Conservation (phyloP, 2,113 vertebrate genomes). For the Pelobates fuscus region DNA sequence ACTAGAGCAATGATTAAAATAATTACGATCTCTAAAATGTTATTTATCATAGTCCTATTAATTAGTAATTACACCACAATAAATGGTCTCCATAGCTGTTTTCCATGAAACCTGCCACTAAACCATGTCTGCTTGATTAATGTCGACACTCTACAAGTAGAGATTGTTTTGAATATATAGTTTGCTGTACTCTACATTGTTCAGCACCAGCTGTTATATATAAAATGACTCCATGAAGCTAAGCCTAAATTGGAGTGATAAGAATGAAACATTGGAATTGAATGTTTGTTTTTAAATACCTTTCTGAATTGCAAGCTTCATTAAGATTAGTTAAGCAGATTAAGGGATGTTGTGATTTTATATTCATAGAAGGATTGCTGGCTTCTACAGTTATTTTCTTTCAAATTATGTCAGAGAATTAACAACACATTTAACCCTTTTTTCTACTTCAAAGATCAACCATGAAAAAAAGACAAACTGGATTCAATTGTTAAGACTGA, state of each 20-base stretch:
- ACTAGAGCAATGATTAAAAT: no score
- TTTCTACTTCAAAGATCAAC: background rate
- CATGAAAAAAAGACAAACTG: background rate
- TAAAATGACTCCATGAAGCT: constrained; percentile 25
- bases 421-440: constrained; percentile 22
- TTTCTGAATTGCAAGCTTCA: constrained; percentile 41
- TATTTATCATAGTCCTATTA: no score
- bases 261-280: constrained; percentile 42
- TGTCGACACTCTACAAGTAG: background rate
- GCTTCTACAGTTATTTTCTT: constrained; percentile 13
- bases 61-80: no score
- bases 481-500: no score
- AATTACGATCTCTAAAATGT: no score
- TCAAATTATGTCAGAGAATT: constrained; percentile 34
- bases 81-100: background rate
- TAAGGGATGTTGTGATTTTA: constrained; percentile 39
- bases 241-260: constrained; percentile 41
- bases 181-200: constrained; percentile 29
- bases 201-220: constrained; percentile 35
- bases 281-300: constrained; percentile 51
- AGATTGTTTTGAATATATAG: background rate
- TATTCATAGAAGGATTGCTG: constrained; percentile 20
- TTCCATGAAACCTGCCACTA: background rate
- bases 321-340: constrained; percentile 50
- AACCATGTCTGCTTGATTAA: background rate